These are phyloP conservation scores for Doryteuthis pealeii DNA, from an alignment of 1,140 invertebrate species.

Conservation along the genomic window DNA sequence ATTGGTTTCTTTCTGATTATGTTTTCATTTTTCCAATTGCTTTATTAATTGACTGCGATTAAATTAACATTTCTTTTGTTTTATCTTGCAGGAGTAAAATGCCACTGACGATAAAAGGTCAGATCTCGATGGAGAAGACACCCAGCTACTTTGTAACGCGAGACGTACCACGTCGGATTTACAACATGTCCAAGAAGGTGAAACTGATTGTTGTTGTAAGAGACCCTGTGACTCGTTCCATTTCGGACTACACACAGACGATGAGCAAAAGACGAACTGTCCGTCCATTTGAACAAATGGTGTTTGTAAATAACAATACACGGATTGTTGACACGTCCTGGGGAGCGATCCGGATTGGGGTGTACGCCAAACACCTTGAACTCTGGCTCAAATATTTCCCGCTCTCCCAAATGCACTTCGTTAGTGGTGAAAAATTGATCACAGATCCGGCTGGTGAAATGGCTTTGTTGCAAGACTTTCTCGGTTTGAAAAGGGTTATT, in stretches of 20 bases:
- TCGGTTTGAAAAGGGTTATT: slow-evolving; percentile 78
- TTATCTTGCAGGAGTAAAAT: slow-evolving; percentile 44
- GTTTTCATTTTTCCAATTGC: too few species aligned
- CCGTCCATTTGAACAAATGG: slow-evolving; percentile 35
- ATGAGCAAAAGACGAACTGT: slow-evolving; percentile 22
- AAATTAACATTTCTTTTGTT: background rate
- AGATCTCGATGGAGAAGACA: slow-evolving; percentile 61
- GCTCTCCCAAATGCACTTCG: slow-evolving; percentile 76
- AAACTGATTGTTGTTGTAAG: slow-evolving; percentile 85
- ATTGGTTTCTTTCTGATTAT: too few species aligned
- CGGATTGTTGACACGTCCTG: slow-evolving; percentile 26
- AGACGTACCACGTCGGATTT: slow-evolving; percentile 78
- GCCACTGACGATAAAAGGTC: slow-evolving; percentile 31
- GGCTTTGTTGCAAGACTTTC: slow-evolving; percentile 77
- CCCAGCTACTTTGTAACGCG: slow-evolving; percentile 60
- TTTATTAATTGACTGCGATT: too few species aligned
- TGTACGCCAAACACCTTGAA: slow-evolving; percentile 79
- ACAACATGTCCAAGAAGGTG: slow-evolving; percentile 79
- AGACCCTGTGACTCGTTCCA: slow-evolving; percentile 84
- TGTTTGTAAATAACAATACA: slow-evolving; percentile 62
- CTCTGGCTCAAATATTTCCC: slow-evolving; percentile 81
- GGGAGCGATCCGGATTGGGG: slow-evolving; percentile 74
- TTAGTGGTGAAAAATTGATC: slow-evolving; percentile 82
- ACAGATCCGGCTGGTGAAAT: slow-evolving; percentile 82
- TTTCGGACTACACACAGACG: slow-evolving; percentile 84